A percentile compares a stretch with the other conserved stretches of the same genome.
phyloP scores from a whole-genome alignment of 2,113 vertebrate genomes.

The Lucifuga dentata region DNA sequence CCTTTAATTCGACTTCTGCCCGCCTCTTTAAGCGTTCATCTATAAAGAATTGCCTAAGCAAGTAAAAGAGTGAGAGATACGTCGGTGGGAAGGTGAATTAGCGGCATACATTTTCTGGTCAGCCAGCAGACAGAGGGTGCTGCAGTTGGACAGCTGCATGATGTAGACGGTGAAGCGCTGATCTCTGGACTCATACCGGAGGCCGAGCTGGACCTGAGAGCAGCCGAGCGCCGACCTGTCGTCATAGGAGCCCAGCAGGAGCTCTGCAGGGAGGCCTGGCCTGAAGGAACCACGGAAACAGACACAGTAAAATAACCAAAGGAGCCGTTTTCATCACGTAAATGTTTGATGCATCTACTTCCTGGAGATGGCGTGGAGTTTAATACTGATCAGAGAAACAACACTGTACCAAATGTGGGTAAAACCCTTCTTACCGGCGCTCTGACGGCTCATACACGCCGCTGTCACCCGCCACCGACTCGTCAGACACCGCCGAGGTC shows the following conservation, averaged over 20 bases:
- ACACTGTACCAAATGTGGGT: no score
- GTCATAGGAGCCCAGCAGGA: slow-evolving; percentile 83
- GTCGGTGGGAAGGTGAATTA: background rate
- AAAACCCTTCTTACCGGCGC: slow-evolving; percentile 82
- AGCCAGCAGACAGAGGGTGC: slow-evolving; percentile 85
- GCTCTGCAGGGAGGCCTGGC: slow-evolving; percentile 69
- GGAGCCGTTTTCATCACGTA: no score
- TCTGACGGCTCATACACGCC: slow-evolving; percentile 94
- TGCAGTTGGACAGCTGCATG: slow-evolving; percentile 88
- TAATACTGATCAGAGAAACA: no score
- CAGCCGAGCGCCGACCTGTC: slow-evolving; percentile 78
- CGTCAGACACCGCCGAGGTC: slow-evolving; percentile 94
- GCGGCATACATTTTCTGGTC: slow-evolving; percentile 90
- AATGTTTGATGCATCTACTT: no score
- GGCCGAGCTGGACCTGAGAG: slow-evolving; percentile 90
- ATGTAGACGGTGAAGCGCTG: slow-evolving; percentile 91
- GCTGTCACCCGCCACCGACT: slow-evolving; percentile 96
- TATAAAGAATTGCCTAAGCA: no score
- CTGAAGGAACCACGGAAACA: slow-evolving; percentile 44
- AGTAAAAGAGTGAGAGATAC: no score
- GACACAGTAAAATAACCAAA: no score
- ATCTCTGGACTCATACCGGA: slow-evolving; percentile 92
- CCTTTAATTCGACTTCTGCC: no score
- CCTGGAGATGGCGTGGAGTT: no score
- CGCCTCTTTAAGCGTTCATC: no score